A percentile compares a stretch with the other conserved stretches of the same genome.
These are phyloP conservation scores for Drosophila ananassae DNA, from an alignment of 1,140 invertebrate species.

Conservation along the genomic window DNA sequence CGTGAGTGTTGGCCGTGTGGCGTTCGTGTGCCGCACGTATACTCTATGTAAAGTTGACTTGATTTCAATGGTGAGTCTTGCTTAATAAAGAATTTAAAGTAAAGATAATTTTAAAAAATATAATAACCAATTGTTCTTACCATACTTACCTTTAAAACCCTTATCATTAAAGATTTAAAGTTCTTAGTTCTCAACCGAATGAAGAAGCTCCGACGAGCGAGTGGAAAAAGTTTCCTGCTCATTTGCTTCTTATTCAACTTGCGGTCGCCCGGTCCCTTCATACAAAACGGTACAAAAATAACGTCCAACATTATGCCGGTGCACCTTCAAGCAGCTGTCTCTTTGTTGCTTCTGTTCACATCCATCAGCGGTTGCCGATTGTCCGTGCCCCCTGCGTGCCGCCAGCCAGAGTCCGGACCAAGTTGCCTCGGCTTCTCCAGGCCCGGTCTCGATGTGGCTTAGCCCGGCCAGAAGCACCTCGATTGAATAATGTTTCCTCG, in stretches of 20 bases:
- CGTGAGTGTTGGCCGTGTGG: conserved; percentile 33
- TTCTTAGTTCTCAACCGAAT: too few species aligned
- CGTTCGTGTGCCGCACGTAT: conserved; percentile 52
- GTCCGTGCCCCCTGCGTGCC: conserved; percentile 21
- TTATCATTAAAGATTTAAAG: too few species aligned
- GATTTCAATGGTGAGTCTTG: conserved; percentile 3
- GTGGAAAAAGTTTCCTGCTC: conserved; percentile 26
- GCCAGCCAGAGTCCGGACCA: background rate
- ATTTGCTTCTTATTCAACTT: conserved; percentile 66
- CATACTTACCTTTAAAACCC: too few species aligned
- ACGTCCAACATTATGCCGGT: conserved; percentile 51
- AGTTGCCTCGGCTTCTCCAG: background rate
- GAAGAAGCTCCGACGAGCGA: too few species aligned
- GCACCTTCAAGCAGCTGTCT: conserved; percentile 64
- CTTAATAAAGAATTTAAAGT: too few species aligned
- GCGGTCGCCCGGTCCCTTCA: conserved; percentile 34
- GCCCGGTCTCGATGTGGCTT: conserved; percentile 23
- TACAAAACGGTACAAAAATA: conserved; percentile 44
- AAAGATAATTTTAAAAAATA: too few species aligned
- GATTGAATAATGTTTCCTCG: conserved; percentile 69
- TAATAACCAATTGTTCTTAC: too few species aligned
- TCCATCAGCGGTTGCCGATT: conserved; percentile 63
- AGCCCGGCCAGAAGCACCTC: conserved; percentile 38
- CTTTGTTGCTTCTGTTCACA: conserved; percentile 60
- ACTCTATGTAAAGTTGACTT: conserved; percentile 48